phyloP scores from a whole-genome alignment of 2,888 invertebrate species.

The Thera obeliscata region DNA sequence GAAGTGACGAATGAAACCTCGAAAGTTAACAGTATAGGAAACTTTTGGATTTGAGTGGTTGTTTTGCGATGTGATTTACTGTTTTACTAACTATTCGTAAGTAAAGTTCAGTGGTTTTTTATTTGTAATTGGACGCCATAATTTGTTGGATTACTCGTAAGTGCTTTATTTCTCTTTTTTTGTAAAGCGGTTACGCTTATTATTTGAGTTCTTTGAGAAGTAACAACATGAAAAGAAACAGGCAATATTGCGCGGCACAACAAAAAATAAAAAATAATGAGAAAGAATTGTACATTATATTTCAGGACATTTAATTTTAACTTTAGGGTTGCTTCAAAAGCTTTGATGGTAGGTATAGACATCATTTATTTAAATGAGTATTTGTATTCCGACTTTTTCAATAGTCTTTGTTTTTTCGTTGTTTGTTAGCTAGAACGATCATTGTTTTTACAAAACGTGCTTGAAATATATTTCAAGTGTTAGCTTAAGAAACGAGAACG shows the following conservation, averaged over 20 bases:
- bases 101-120: constrained; percentile 40
- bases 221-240: constrained; percentile 38
- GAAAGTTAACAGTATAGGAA: constrained; percentile 48
- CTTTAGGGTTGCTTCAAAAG: constrained; percentile 8
- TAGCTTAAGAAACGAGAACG: not conserved
- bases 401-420: not conserved
- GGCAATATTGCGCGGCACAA: constrained; percentile 36
- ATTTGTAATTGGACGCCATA: constrained; percentile 17
- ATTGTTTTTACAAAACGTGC: not conserved
- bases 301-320: constrained; percentile 20
- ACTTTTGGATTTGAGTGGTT: constrained; percentile 70
- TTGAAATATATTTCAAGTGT: not conserved
- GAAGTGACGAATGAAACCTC: constrained; percentile 67
- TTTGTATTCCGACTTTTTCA: not conserved
- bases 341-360: not conserved
- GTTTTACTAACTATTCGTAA: constrained; percentile 59
- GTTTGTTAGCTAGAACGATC: not conserved
- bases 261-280: constrained; percentile 34
- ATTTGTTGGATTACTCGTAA: constrained; percentile 15
- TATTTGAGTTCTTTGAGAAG: constrained; percentile 39
- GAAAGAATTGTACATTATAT: constrained; percentile 32
- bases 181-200: constrained; percentile 25
- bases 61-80: constrained; percentile 75
- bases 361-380: constrained; percentile 1
- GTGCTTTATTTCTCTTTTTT: constrained; percentile 9